Evolutionary conservation across 2,888 invertebrate species (phyloP).

Genomic region (Acrocyrtus sp.): DNA sequence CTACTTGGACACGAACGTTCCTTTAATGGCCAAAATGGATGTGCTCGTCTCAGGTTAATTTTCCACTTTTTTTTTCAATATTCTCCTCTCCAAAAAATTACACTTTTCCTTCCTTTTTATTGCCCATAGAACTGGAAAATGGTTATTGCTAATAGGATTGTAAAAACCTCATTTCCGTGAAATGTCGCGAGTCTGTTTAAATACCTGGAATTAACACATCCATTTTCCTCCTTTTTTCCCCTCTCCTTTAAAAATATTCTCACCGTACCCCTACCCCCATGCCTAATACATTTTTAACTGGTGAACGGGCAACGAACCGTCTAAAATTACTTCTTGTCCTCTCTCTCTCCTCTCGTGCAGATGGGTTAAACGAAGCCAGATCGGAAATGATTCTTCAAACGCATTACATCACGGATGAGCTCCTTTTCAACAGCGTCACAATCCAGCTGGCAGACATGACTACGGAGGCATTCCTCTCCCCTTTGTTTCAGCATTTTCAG

Average conservation of each 20-base stretch:
- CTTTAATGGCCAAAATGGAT: constrained; percentile 92
- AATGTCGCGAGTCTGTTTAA: too few relatives aligned
- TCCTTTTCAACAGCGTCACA: constrained; percentile 94
- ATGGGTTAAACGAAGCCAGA: constrained; percentile 93
- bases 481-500: constrained; percentile 84
- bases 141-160: constrained; percentile 29
- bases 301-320: constrained; percentile 3
- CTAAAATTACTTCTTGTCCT: not conserved
- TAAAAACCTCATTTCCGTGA: constrained; percentile 32
- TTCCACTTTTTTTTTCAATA: constrained; percentile 13
- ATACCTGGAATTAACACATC: constrained; percentile 38
- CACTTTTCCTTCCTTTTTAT: constrained; percentile 8
- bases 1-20: constrained; percentile 94
- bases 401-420: constrained; percentile 90
- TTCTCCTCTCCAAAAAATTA: constrained; percentile 5
- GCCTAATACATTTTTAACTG: too few relatives aligned
- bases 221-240: too few relatives aligned
- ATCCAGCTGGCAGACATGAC: constrained; percentile 94
- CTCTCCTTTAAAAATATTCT: constrained; percentile 7
- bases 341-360: constrained; percentile 67
- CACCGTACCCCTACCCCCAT: too few relatives aligned
- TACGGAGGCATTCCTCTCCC: constrained; percentile 89
- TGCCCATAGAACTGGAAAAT: constrained; percentile 1
- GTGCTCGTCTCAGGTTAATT: constrained; percentile 83
- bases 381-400: constrained; percentile 93